Percentiles rank a stretch among this genome's conserved stretches.
phyloP scores from a whole-genome alignment of 2,888 invertebrate species.

The Drosophila anceps region DNA sequence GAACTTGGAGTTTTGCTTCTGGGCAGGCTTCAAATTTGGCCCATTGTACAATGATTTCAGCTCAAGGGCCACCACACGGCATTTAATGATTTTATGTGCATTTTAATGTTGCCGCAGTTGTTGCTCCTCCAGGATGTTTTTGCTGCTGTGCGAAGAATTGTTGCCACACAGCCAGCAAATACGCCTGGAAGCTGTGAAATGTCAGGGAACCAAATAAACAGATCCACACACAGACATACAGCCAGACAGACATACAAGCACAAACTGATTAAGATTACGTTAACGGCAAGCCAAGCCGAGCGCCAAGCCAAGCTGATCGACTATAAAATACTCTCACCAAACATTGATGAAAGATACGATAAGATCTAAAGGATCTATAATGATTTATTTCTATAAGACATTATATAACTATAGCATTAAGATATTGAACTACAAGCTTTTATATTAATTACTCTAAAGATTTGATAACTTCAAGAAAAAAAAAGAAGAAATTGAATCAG shows the following conservation, averaged over 20 bases:
- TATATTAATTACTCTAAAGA: not conserved
- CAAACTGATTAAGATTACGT: conserved; percentile 32
- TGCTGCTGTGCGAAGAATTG: conserved; percentile 7
- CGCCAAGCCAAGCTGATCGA: not conserved
- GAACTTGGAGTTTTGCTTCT: not conserved
- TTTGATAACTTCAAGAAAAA: too few relatives aligned
- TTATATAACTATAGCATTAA: too few relatives aligned
- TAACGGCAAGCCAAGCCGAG: conserved; percentile 6
- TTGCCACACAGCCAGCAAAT: conserved; percentile 19
- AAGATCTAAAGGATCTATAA: too few relatives aligned
- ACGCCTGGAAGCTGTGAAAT: conserved; percentile 44
- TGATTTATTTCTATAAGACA: too few relatives aligned
- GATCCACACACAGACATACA: conserved; percentile 7
- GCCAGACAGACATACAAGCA: conserved; percentile 9
- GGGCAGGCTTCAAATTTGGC: not conserved
- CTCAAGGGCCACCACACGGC: conserved; percentile 6
- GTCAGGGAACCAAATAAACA: conserved; percentile 28
- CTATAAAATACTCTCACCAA: not conserved
- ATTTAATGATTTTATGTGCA: conserved; percentile 66
- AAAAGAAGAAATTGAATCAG: too few relatives aligned
- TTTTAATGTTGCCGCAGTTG: conserved; percentile 62
- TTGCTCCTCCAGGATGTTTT: conserved; percentile 4
- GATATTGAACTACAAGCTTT: too few relatives aligned
- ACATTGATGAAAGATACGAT: too few relatives aligned
- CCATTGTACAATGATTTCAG: conserved; percentile 7